Percentiles rank a stretch among this genome's conserved stretches.
Conservation (phyloP, 2,888 invertebrate species). For the Halictus quadricinctus region DNA sequence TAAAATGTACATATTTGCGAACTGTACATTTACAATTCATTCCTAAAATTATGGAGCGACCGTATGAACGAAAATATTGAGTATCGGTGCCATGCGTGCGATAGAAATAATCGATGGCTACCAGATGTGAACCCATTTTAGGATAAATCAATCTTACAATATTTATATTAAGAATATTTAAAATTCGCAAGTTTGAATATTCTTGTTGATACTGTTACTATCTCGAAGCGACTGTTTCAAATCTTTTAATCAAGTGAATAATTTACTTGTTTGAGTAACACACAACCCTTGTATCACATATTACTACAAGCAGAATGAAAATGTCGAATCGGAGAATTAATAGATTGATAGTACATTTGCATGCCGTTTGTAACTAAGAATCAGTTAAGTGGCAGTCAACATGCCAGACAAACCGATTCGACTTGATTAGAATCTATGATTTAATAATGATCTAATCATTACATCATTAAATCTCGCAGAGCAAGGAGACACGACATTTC, state of each 20-base stretch:
- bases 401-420: background rate
- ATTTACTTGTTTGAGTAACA: background rate
- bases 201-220: background rate
- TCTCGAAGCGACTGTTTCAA: background rate
- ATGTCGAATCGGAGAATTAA: background rate
- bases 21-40: background rate
- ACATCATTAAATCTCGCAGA: background rate
- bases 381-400: background rate
- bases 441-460: too few species aligned
- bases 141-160: background rate
- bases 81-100: background rate
- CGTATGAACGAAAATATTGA: background rate
- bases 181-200: background rate
- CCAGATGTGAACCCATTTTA: background rate
- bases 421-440: background rate
- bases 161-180: background rate
- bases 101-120: background rate
- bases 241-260: background rate
- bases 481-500: background rate
- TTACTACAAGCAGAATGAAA: background rate
- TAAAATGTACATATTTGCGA: background rate
- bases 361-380: background rate
- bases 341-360: background rate
- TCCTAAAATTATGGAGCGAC: background rate
- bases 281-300: background rate